Evolutionary conservation across 2,797 vertebrate genomes (phyloP).

Genomic region (Hephaestus fuliginosus): DNA sequence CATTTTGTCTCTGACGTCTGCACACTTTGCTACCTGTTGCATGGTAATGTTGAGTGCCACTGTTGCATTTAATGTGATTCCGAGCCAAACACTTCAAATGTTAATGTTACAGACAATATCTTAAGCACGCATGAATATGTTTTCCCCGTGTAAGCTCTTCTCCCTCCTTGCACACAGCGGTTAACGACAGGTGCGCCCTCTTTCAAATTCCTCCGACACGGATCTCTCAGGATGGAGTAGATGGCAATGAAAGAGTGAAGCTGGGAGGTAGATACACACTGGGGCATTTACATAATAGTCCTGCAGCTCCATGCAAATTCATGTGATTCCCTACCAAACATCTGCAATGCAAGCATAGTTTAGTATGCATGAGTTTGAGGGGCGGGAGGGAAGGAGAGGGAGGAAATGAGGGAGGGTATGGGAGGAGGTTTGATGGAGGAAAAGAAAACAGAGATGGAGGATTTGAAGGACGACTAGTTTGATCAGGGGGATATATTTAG

Average conservation of each 20-base stretch:
- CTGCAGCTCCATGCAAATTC: slow-evolving; percentile 86
- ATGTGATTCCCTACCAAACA: slow-evolving; percentile 81
- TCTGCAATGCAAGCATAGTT: slow-evolving; percentile 84
- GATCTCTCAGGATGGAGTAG: slow-evolving; percentile 47
- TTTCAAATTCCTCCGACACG: slow-evolving; percentile 56
- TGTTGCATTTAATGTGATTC: background rate
- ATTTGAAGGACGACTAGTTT: slow-evolving; percentile 62
- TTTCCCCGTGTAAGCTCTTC: background rate
- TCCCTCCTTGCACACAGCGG: slow-evolving; percentile 7
- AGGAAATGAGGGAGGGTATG: slow-evolving; percentile 48
- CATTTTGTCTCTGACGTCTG: background rate
- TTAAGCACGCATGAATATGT: background rate
- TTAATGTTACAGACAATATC: background rate
- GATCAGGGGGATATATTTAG: slow-evolving; percentile 63
- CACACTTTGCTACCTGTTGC: slow-evolving; percentile 15
- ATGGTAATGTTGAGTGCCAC: background rate
- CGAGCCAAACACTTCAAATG: background rate
- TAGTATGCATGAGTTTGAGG: slow-evolving; percentile 78
- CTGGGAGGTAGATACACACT: slow-evolving; percentile 58
- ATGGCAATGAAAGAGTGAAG: slow-evolving; percentile 56
- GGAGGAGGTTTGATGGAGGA: slow-evolving; percentile 22
- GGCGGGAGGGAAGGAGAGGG: slow-evolving; percentile 23
- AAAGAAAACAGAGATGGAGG: slow-evolving; percentile 60
- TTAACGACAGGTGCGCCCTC: slow-evolving; percentile 55
- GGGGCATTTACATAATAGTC: slow-evolving; percentile 83